Evolutionary conservation across 2,113 vertebrate genomes (phyloP).

Genomic region (Toxotes chatareus): DNA sequence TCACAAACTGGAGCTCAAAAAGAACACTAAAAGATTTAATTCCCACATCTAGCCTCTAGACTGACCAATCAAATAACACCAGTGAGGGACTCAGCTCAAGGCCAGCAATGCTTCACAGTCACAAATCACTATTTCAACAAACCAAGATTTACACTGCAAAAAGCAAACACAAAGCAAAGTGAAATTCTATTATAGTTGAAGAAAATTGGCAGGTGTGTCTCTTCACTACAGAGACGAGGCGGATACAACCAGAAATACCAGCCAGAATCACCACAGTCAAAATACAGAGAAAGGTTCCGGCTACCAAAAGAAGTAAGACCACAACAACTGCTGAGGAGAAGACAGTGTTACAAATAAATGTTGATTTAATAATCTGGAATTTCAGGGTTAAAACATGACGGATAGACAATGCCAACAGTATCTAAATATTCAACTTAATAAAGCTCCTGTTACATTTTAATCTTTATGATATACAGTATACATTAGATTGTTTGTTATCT

Average conservation of each 20-base stretch:
- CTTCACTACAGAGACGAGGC: not conserved
- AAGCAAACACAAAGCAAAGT: constrained; percentile 15
- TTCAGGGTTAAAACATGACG: not conserved
- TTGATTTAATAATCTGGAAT: too few species aligned
- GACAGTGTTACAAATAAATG: not conserved
- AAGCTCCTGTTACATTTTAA: not conserved
- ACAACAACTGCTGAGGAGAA: not conserved
- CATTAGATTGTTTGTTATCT: not conserved
- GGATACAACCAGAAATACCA: not conserved
- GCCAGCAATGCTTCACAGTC: not conserved
- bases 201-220: not conserved
- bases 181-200: constrained; percentile 24
- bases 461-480: constrained; percentile 8
- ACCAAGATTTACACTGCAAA: not conserved
- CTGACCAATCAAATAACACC: not conserved
- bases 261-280: not conserved
- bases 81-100: too few species aligned
- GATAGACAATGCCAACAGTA: not conserved
- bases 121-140: constrained; percentile 4
- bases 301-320: not conserved
- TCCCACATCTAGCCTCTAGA: not conserved
- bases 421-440: not conserved
- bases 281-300: not conserved
- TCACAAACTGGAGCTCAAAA: too few species aligned
- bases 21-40: not conserved